These are phyloP conservation scores for Philereme transversata DNA, from an alignment of 2,888 invertebrate genomes.

Conservation along the genomic window DNA sequence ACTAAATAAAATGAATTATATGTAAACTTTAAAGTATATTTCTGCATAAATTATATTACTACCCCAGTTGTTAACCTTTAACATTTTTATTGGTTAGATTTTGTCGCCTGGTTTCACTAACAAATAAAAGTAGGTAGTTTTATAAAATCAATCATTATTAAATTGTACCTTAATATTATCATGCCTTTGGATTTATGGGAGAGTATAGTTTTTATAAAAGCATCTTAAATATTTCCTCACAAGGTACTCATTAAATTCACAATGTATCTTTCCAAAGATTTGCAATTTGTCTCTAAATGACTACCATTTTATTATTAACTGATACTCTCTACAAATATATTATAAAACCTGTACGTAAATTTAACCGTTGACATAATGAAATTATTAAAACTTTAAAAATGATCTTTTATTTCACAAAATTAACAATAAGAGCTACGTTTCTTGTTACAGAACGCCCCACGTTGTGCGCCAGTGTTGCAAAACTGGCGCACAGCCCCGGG, in stretches of 20 bases:
- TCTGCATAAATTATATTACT: conserved; percentile 70
- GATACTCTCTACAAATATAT: conserved; percentile 13
- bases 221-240: not conserved
- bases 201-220: conserved; percentile 2
- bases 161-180: conserved; percentile 27
- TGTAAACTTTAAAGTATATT: conserved; percentile 80
- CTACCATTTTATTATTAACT: conserved; percentile 7
- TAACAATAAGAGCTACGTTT: not conserved
- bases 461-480: conserved; percentile 32
- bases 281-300: conserved; percentile 1
- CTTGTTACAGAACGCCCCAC: conserved; percentile 3
- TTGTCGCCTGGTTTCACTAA: conserved; percentile 67
- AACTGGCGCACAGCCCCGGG: conserved; percentile 25
- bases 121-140: conserved; percentile 36
- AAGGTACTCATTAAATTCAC: conserved; percentile 12
- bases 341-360: conserved; percentile 14
- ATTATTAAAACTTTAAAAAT: not conserved
- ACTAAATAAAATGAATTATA: conserved; percentile 78
- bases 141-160: conserved; percentile 34
- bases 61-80: conserved; percentile 78
- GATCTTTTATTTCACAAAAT: not conserved
- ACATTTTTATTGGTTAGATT: conserved; percentile 68
- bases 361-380: conserved; percentile 17
- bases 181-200: conserved; percentile 21
- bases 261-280: conserved; percentile 4